Conservation (phyloP, 2,888 invertebrate species). For the Nemapogon koenigi region DNA sequence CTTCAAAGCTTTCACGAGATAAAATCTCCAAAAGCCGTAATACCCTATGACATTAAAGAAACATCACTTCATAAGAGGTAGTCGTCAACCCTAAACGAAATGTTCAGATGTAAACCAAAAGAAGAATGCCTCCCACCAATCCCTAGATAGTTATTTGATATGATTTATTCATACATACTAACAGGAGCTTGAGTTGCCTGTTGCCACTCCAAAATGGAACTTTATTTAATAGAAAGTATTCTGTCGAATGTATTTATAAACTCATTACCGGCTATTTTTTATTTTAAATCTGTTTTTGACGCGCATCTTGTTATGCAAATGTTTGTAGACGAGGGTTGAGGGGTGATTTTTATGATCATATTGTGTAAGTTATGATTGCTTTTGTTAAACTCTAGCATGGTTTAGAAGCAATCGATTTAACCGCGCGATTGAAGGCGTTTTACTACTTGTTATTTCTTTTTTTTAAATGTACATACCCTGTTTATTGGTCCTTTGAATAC, state of each 20-base stretch:
- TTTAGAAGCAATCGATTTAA: no score
- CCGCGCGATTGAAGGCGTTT: no score
- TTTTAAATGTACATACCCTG: no score
- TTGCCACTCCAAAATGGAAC: slow-evolving; percentile 49
- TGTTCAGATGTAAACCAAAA: slow-evolving; percentile 42
- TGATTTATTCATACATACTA: slow-evolving; percentile 70
- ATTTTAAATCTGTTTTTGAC: slow-evolving; percentile 48
- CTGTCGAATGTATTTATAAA: slow-evolving; percentile 60
- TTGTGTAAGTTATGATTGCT: no score
- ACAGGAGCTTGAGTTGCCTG: slow-evolving; percentile 21
- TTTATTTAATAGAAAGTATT: slow-evolving; percentile 61
- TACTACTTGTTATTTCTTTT: no score
- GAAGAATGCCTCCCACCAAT: slow-evolving; percentile 34
- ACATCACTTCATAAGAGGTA: not conserved
- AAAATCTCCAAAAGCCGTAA: slow-evolving; percentile 3
- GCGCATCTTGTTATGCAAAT: slow-evolving; percentile 51
- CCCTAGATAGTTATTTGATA: slow-evolving; percentile 76
- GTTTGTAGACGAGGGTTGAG: slow-evolving; percentile 17
- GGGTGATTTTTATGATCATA: no score
- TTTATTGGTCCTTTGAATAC: no score
- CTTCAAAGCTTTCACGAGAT: slow-evolving; percentile 5
- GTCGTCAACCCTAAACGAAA: slow-evolving; percentile 31
- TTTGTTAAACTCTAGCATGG: no score
- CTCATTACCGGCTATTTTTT: slow-evolving; percentile 45
- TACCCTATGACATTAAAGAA: slow-evolving; percentile 8